Base-by-base conservation (phyloP, 2,888 invertebrate species). In the Sesia apiformis region DNA sequence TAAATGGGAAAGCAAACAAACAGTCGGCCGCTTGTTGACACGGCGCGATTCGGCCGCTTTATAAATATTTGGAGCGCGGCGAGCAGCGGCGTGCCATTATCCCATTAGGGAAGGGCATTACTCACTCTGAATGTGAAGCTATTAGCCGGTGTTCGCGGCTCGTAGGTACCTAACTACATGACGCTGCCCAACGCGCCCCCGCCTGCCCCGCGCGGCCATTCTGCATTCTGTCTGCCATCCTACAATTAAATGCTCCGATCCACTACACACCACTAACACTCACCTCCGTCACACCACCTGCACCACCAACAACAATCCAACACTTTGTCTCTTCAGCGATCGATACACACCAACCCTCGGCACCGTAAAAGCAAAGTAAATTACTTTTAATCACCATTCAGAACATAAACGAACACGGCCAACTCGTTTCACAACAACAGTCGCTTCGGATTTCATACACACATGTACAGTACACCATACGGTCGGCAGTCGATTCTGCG, bases 361-460 rank as follows among this genome's bases (percentile, higher is more conserved):
- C 83, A 86, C 85, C 75, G 84, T 84, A 83, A 85, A 86, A 81
- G 79, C 81, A 74, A 81, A 82, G 79, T 78, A 82, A 87, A 86
- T 86, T 87, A 83, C 83, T 81, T 83, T 76, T 85, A 84, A 84
- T 85, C 87, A 89, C 87, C 81, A 85, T 84, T 83, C 82, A 82
- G 77, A 84, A 84, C 83, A 81, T 23, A 81, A 80, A 83, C 72
- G 80, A 76, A 80, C 82, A 80, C 80, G 76, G 80, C 70, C 78
- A 72, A 78, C 73, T 65, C 75, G 81, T 80, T 84, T 76, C 75
- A 79, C 81, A 76, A 78, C 70, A 71, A 74, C 70, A 76, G 77
- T 69, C 63, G 66, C 66, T 67, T 69, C 67, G 60, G 65, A 70
- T 66, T 66, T 70, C 72, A 79, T 81, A 77, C 67, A 73, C 72